phyloP scores from a whole-genome alignment of 2,797 vertebrate genomes.

The Kryptolebias ocellatus region DNA sequence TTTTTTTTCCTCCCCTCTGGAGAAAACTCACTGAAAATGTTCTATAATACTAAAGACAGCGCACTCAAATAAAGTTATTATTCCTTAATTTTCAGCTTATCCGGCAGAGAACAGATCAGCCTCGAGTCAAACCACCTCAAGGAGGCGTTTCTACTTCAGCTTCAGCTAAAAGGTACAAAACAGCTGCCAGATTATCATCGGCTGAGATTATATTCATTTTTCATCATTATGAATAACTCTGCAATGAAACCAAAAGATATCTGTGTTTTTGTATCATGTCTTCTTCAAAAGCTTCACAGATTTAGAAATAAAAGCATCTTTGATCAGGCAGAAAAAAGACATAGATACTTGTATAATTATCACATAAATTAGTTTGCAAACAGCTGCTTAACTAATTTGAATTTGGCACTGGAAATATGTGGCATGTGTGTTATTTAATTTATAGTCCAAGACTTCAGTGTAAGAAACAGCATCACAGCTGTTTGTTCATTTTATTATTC shows the following conservation, averaged over 20 bases:
- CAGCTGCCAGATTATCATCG: conserved; percentile 6
- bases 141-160: background rate
- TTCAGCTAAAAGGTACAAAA: conserved; percentile 5
- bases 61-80: conserved; percentile 12
- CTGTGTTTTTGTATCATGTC: background rate
- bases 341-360: too few relatives aligned
- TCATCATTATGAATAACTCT: conserved; percentile 18
- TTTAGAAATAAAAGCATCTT: too few relatives aligned
- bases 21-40: conserved; percentile 11
- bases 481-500: background rate
- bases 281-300: too few relatives aligned
- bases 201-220: background rate
- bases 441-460: too few relatives aligned
- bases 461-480: background rate
- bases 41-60: conserved; percentile 8
- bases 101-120: conserved; percentile 14
- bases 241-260: conserved; percentile 12
- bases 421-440: too few relatives aligned
- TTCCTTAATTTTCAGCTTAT: background rate
- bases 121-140: conserved; percentile 9
- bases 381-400: too few relatives aligned
- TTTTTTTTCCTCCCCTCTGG: conserved; percentile 3
- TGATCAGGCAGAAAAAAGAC: too few relatives aligned
- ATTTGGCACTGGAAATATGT: too few relatives aligned
- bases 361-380: too few relatives aligned